Conservation (phyloP, 2,888 invertebrate species). For the Mythimna impura region DNA sequence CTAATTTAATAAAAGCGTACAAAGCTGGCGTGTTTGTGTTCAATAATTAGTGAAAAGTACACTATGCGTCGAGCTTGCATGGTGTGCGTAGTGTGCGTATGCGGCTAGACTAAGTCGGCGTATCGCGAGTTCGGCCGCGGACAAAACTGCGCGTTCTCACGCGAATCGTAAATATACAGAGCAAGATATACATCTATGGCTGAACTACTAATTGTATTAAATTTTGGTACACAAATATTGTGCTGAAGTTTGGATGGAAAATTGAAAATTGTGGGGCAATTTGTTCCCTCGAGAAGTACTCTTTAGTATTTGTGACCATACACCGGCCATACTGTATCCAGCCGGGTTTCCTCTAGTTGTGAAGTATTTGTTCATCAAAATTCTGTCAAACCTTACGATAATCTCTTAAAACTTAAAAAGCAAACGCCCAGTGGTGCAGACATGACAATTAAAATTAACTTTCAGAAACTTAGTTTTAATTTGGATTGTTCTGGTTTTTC, state of each 20-base stretch:
- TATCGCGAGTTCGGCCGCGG: slow-evolving; percentile 32
- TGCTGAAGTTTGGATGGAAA: slow-evolving; percentile 10
- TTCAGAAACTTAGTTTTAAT: neutral
- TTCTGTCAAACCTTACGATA: neutral
- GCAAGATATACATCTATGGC: slow-evolving; percentile 49
- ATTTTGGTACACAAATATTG: slow-evolving; percentile 26
- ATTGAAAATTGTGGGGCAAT: neutral
- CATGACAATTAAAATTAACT: neutral
- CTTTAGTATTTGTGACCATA: neutral
- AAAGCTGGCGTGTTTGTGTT: slow-evolving; percentile 58
- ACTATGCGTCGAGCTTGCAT: slow-evolving; percentile 24
- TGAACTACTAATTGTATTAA: slow-evolving; percentile 45
- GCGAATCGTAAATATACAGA: slow-evolving; percentile 59
- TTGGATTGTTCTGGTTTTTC: neutral
- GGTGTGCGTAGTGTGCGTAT: slow-evolving; percentile 23
- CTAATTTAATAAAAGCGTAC: slow-evolving; percentile 63
- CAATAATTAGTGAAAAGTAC: slow-evolving; percentile 64
- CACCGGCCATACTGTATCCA: too few relatives aligned
- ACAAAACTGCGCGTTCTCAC: slow-evolving; percentile 56
- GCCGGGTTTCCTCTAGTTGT: neutral
- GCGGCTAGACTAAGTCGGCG: slow-evolving; percentile 47
- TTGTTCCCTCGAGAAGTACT: too few relatives aligned
- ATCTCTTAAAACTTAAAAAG: too few relatives aligned
- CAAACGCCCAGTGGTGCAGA: neutral
- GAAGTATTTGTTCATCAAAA: too few relatives aligned